A percentile compares a stretch with the other conserved stretches of the same genome.
These are phyloP conservation scores for Psittacara wagleri DNA, from an alignment of 2,113 vertebrate species.

Conservation along the genomic window DNA sequence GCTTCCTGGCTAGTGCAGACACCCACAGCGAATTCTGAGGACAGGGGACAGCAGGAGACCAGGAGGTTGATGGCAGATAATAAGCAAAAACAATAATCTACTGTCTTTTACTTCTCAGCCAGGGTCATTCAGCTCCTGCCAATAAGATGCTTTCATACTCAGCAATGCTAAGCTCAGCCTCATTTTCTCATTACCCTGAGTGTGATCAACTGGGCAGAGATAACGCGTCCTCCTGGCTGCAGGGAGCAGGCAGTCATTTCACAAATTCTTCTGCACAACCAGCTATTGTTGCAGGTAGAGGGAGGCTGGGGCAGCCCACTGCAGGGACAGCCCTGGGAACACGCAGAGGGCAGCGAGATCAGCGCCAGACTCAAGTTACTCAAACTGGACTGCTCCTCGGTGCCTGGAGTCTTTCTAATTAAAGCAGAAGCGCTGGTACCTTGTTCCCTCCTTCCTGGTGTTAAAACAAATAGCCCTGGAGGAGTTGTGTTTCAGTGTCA, in stretches of 20 bases:
- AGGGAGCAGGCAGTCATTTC: slow-evolving; percentile 72
- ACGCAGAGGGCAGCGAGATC: background rate
- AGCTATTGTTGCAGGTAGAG: slow-evolving; percentile 78
- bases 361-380: slow-evolving; percentile 30
- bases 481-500: slow-evolving; percentile 55
- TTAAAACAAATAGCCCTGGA: slow-evolving; percentile 38
- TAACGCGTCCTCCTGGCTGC: slow-evolving; percentile 66
- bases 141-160: slow-evolving; percentile 79
- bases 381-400: background rate
- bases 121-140: slow-evolving; percentile 77
- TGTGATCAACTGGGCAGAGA: slow-evolving; percentile 76
- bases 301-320: slow-evolving; percentile 29
- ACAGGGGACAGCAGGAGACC: slow-evolving; percentile 74
- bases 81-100: slow-evolving; percentile 80
- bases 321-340: slow-evolving; percentile 47
- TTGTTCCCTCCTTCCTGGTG: slow-evolving; percentile 42
- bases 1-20: slow-evolving; percentile 64
- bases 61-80: slow-evolving; percentile 80
- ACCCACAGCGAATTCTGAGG: slow-evolving; percentile 71
- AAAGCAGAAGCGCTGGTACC: slow-evolving; percentile 14
- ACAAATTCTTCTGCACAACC: slow-evolving; percentile 77
- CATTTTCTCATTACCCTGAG: slow-evolving; percentile 76
- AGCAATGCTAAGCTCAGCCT: slow-evolving; percentile 76
- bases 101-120: slow-evolving; percentile 77
- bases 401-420: slow-evolving; percentile 7